Evolutionary conservation across 2,888 invertebrate genomes (phyloP).

Genomic region (Gerris lacustris): DNA sequence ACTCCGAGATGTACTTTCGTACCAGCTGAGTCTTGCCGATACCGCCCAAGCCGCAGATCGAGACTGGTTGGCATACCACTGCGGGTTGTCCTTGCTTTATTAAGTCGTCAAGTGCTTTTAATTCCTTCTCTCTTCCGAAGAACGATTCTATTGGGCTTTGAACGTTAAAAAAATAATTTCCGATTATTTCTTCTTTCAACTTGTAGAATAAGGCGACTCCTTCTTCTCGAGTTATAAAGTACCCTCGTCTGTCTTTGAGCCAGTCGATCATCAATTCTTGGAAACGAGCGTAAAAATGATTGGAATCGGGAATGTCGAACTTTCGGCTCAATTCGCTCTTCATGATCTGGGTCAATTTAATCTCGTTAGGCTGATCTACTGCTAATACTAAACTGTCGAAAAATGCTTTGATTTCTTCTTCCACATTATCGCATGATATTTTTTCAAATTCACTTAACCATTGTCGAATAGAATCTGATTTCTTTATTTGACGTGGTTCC

Average conservation of each 20-base stretch:
- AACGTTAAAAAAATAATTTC: neutral
- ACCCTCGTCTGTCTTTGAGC: neutral
- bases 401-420: neutral
- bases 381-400: neutral
- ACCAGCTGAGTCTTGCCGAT: constrained; percentile 23
- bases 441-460: too few species aligned
- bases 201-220: neutral
- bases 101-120: neutral
- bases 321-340: neutral
- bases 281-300: neutral
- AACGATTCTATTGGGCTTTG: neutral
- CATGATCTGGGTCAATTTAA: neutral
- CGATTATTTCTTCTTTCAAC: neutral
- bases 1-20: constrained; percentile 13
- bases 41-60: constrained; percentile 17
- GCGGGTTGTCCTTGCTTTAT: neutral
- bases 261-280: neutral
- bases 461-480: too few species aligned
- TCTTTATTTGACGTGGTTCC: too few species aligned
- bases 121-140: neutral
- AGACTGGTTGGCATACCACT: constrained; percentile 1
- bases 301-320: neutral
- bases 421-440: neutral
- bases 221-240: neutral
- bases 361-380: neutral